phyloP scores from a whole-genome alignment of 2,888 invertebrate genomes.

The Platycheirus albimanus region DNA sequence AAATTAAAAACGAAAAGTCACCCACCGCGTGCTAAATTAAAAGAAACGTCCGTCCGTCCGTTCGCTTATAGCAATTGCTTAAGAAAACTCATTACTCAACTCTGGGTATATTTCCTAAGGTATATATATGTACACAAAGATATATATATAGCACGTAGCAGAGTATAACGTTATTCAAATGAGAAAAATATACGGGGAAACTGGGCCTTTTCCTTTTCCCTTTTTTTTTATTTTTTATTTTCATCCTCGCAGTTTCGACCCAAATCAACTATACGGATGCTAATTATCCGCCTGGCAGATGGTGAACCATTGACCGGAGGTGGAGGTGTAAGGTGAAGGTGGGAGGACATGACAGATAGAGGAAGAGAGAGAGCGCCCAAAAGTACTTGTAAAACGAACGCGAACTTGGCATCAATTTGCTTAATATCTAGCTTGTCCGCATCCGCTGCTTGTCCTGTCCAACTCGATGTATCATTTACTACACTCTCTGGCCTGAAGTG shows the following conservation, averaged over 20 bases:
- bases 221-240: background rate
- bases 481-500: slow-evolving; percentile 12
- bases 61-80: background rate
- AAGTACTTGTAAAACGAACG: slow-evolving; percentile 46
- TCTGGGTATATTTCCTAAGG: slow-evolving; percentile 14
- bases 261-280: slow-evolving; percentile 60
- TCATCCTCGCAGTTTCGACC: slow-evolving; percentile 22
- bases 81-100: slow-evolving; percentile 56
- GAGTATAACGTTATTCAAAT: slow-evolving; percentile 27
- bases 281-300: slow-evolving; percentile 72
- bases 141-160: no score
- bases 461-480: slow-evolving; percentile 52
- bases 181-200: slow-evolving; percentile 24
- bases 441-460: slow-evolving; percentile 38
- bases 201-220: slow-evolving; percentile 35
- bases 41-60: slow-evolving; percentile 31
- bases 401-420: slow-evolving; percentile 68
- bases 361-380: no score
- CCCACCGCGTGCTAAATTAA: slow-evolving; percentile 49
- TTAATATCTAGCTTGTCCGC: slow-evolving; percentile 46
- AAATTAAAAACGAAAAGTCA: slow-evolving; percentile 71
- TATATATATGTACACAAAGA: no score
- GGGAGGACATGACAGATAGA: no score
- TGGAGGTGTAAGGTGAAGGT: no score
- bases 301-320: slow-evolving; percentile 56